These are phyloP conservation scores for Dynastes grantii DNA, from an alignment of 2,888 invertebrate genomes.

Conservation along the genomic window DNA sequence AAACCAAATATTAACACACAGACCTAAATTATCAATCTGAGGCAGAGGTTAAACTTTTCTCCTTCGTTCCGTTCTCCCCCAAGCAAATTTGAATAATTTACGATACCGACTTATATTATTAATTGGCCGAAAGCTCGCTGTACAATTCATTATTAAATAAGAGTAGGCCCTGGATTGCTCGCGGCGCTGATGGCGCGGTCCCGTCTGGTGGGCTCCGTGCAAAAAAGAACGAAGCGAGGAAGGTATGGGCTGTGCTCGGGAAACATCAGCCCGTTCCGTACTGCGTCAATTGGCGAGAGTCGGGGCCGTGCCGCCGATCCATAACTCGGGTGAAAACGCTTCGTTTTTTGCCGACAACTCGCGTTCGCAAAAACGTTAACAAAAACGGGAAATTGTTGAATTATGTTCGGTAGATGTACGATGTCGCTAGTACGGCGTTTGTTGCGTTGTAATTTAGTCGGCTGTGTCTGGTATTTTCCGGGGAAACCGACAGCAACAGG, in stretches of 20 bases:
- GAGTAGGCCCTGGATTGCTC: conserved; percentile 28
- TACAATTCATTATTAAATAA: conserved; percentile 55
- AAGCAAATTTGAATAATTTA: conserved; percentile 42
- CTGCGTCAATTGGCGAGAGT: conserved; percentile 52
- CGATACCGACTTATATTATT: conserved; percentile 57
- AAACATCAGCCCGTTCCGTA: conserved; percentile 39
- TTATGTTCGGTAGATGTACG: conserved; percentile 39
- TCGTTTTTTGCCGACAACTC: conserved; percentile 59
- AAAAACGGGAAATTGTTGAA: conserved; percentile 46
- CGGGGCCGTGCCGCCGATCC: conserved; percentile 54
- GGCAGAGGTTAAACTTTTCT: conserved; percentile 10
- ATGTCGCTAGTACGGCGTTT: not conserved
- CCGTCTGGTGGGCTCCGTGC: conserved; percentile 50
- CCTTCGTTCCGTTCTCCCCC: not conserved
- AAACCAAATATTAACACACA: not conserved
- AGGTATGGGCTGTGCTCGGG: conserved; percentile 12
- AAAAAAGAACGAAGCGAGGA: conserved; percentile 33
- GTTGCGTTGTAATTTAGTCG: conserved; percentile 32
- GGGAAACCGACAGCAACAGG: conserved; percentile 31
- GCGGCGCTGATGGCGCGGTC: conserved; percentile 8
- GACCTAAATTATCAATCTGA: conserved; percentile 9
- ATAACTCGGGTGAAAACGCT: conserved; percentile 56
- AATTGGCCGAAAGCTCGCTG: conserved; percentile 47
- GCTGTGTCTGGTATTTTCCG: conserved; percentile 13
- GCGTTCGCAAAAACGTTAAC: conserved; percentile 55